Evolutionary conservation across 2,113 vertebrate genomes (phyloP), one percentile per base, ranked within the genome.

Genomic region (Ondatra zibethicus): DNA sequence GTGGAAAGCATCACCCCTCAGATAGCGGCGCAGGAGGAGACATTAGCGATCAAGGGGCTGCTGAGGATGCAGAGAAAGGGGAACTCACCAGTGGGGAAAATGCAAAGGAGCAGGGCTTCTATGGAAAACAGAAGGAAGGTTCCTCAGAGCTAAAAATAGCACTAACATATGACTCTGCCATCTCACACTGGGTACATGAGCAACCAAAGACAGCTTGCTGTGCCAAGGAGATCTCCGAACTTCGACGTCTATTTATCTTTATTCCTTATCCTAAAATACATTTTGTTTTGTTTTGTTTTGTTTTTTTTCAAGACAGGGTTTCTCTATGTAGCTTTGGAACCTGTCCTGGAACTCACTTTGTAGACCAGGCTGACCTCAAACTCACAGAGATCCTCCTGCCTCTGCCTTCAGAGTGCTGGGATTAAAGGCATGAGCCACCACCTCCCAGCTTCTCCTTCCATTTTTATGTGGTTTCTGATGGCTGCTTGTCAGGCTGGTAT

Each of bases 101-200:
- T 87, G 65, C 65, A 95, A 92, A 95, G 63, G 36, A 70, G 39
- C n/a, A 45, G 17, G 13, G 89, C 36, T 50, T 70, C 16, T 86
- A 95, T 87, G 89, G 93, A 87, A 91, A 95, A 80, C 19, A 92
- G 52, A 27, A 72, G 27, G 82, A 31, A 81, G 81, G 73, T 92
- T 92, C 82, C 94, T 87, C 94, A 95, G 78, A 95, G 58, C 61
- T 78, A 86, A 95, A 86, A 95, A 91, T 95, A 95, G 65, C 68
- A 87, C 25, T 1, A 50, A 66, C 89, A 72, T 87, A 80, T 95
- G 89, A 95, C 68, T 52, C 8, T 14, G 17, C 47, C 7, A 50
- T 33, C 39, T 75, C 63, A 61, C 39, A 61, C 81, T 21, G 29
- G 39, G 11, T 36, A 45, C 31, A 23, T 7, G 39, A 55, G 21